Base-by-base conservation (phyloP, 2,888 invertebrate genomes). In the Rhogogaster chlorosoma region DNA sequence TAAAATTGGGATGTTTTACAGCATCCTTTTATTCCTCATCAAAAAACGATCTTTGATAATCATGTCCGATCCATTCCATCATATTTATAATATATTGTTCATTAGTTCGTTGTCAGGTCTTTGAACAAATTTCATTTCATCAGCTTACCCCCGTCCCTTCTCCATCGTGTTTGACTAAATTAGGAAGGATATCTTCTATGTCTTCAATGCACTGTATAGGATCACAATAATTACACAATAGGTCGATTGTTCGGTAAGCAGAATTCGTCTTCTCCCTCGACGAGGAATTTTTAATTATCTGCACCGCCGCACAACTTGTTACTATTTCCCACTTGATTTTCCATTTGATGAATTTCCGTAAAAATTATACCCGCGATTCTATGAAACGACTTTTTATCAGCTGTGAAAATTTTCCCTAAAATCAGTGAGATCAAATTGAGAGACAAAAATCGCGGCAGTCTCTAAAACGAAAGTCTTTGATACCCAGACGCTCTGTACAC, bases 71-170 rank as follows among this genome's bases (percentile, higher is more conserved):
- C n/a, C 5, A 5, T 57, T 22, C n/a, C 53, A n/a, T 53, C n/a
- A 36, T 36, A 70, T 32, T 70, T 36, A 12, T 22, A 3, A 6
- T 15, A 36, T 70, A 15, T 70, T 10, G 36, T n/a, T 36, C 18
- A 6, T n/a, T 26, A 36, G 4, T 36, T 71, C 0, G 9, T 71
- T 32, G 18, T 32, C n/a, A 38, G 18, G 70, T 22, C 2, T 38
- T 12, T 80, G 77, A 80, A 61, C 0, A 38, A 38, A 61, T 22
- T 57, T 61, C 15, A 80, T 22, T 57, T 61, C 38, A 61, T 80
- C 61, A 38, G 38, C 80, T 80, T 38, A 80, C 80, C 80, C 80
- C 80, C 15, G 61, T 36, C 80, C 61, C 38, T 80, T 80, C n/a
- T 80, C 80, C 80, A 80, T 80, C 61, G n/a, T 80, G 36, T 36